phyloP scores from a whole-genome alignment of 1,140 invertebrate species.

The Battus philenor region DNA sequence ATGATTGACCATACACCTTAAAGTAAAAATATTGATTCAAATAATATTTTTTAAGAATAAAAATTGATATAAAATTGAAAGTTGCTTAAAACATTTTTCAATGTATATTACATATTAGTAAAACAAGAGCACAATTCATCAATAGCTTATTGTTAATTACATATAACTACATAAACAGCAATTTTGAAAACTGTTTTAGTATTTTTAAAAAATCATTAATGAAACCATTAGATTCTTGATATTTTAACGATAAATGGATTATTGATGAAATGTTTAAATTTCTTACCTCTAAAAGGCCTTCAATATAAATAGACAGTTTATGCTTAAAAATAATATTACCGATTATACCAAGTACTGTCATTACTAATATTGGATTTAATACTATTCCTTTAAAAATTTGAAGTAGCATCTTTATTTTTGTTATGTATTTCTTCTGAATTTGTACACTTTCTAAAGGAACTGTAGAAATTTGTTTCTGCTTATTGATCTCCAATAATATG shows the following conservation, averaged over 20 bases:
- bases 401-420: conserved; percentile 43
- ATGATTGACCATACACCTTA: conserved; percentile 89
- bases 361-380: conserved; percentile 93
- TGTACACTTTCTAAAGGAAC: conserved; percentile 9
- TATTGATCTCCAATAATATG: conserved; percentile 91
- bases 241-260: too few relatives aligned
- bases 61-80: too few relatives aligned
- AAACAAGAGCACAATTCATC: too few relatives aligned
- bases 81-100: too few relatives aligned
- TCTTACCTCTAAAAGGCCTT: conserved; percentile 84
- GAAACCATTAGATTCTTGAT: too few relatives aligned
- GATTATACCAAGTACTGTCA: conserved; percentile 93
- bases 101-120: too few relatives aligned
- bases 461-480: conserved; percentile 70
- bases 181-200: not conserved
- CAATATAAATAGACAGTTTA: conserved; percentile 84
- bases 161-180: not conserved
- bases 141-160: too few relatives aligned
- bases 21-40: too few relatives aligned
- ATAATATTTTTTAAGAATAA: too few relatives aligned
- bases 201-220: not conserved
- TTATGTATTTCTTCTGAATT: conserved; percentile 21
- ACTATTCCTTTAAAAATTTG: conserved; percentile 82
- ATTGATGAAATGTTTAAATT: too few relatives aligned
- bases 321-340: conserved; percentile 91